phyloP scores from a whole-genome alignment of 2,797 vertebrate species.

The Taenioides sp. region DNA sequence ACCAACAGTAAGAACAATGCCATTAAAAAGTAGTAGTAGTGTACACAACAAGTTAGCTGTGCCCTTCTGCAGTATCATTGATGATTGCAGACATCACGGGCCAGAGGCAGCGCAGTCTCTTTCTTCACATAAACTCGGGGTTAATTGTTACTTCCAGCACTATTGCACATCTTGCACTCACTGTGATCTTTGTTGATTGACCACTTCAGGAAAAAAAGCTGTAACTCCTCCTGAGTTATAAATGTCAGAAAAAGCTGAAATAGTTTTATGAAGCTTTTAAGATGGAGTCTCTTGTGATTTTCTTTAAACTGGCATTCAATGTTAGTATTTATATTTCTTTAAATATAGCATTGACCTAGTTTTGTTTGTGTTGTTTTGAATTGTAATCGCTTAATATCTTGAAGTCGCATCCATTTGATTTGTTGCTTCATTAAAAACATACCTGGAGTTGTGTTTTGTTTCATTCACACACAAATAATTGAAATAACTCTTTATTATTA shows the following conservation, averaged over 20 bases:
- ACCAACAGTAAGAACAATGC: background rate
- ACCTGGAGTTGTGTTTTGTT: too few species aligned
- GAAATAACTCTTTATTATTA: too few species aligned
- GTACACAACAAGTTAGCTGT: background rate
- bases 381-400: background rate
- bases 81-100: slow-evolving; percentile 1
- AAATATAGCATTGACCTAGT: background rate
- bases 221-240: slow-evolving; percentile 1
- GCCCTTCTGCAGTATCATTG: background rate
- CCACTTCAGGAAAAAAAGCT: slow-evolving; percentile 11
- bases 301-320: background rate
- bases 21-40: background rate
- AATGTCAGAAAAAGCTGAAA: slow-evolving; percentile 1
- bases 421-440: background rate
- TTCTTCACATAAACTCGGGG: slow-evolving; percentile 1
- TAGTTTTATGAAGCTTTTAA: background rate
- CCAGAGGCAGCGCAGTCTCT: slow-evolving; percentile 8
- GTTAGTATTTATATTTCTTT: background rate
- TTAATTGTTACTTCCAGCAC: slow-evolving; percentile 14
- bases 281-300: background rate
- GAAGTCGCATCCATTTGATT: background rate
- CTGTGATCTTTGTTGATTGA: slow-evolving; percentile 16
- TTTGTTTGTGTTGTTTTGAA: background rate
- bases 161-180: slow-evolving; percentile 6
- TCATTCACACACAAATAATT: too few species aligned